Evolutionary conservation across 2,888 invertebrate species (phyloP).

Genomic region (Rhagophthalmus giganteus): DNA sequence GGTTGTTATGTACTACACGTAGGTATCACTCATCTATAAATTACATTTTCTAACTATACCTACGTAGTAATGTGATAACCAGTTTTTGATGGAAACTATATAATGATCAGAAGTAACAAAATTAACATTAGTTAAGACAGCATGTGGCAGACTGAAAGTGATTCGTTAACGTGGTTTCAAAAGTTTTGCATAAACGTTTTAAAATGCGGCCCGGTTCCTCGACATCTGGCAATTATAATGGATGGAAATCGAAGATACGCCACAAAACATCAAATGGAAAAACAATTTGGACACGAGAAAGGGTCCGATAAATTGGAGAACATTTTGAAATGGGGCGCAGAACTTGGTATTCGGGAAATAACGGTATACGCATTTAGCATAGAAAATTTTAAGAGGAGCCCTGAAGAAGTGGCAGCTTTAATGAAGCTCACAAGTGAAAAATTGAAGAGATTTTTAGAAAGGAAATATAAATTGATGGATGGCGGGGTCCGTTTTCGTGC

Average conservation of each 20-base stretch:
- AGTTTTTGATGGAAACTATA: too few species aligned
- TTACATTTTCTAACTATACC: too few species aligned
- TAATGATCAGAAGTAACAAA: too few species aligned
- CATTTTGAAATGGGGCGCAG: conserved; percentile 80
- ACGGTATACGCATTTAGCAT: conserved; percentile 99
- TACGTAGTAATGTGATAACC: too few species aligned
- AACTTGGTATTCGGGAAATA: conserved; percentile 89
- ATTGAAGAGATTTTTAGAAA: conserved; percentile 76
- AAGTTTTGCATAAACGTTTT: conserved; percentile 72
- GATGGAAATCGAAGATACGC: conserved; percentile 97
- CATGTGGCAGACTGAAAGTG: too few species aligned
- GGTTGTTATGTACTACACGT: too few species aligned
- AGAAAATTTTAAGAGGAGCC: conserved; percentile 93
- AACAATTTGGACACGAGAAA: conserved; percentile 78
- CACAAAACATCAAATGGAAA: conserved; percentile 72
- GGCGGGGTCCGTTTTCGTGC: too few species aligned
- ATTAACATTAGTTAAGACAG: too few species aligned
- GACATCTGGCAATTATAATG: conserved; percentile 97
- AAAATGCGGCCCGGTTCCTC: conserved; percentile 81
- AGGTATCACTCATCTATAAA: too few species aligned
- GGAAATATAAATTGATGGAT: conserved; percentile 82
- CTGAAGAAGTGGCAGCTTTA: conserved; percentile 86
- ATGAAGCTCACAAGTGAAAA: conserved; percentile 88
- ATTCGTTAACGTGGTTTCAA: too few species aligned
- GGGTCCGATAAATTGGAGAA: conserved; percentile 82